Evolutionary conservation across 2,797 vertebrate species (phyloP).

Genomic region (Eulemur rubriventer): DNA sequence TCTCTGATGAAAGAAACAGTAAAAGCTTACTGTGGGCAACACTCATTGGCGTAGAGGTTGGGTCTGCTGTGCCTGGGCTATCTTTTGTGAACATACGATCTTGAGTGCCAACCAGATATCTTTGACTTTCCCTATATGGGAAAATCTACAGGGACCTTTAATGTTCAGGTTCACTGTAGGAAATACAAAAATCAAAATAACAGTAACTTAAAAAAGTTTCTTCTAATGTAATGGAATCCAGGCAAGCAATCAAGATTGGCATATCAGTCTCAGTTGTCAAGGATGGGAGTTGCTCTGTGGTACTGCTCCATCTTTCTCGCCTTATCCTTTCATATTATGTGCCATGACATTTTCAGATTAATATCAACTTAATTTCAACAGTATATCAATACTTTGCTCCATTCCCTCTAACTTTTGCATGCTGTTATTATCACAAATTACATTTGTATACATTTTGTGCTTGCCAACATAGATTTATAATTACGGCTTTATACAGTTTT

Average conservation of each 20-base stretch:
- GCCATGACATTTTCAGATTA: not conserved
- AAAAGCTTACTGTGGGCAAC: too few species aligned
- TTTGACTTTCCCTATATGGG: not conserved
- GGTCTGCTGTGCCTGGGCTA: not conserved
- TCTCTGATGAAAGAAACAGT: not conserved
- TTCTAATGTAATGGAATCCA: not conserved
- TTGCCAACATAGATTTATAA: not conserved
- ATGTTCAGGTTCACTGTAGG: not conserved
- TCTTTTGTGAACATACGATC: not conserved
- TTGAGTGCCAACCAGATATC: not conserved
- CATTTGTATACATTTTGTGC: not conserved
- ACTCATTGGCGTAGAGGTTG: not conserved
- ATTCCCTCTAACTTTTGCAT: not conserved
- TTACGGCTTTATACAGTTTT: not conserved
- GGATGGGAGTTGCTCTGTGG: not conserved
- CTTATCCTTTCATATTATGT: not conserved
- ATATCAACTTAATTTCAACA: not conserved
- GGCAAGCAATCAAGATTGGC: not conserved
- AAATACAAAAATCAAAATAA: not conserved
- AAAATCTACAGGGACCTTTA: not conserved
- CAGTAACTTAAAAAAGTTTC: not conserved
- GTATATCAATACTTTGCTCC: not conserved
- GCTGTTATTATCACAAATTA: not conserved
- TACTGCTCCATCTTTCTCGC: rapidly evolving
- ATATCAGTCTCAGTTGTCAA: not conserved